Base-by-base conservation (phyloP, 2,888 invertebrate species). In the Cinara cedri region DNA sequence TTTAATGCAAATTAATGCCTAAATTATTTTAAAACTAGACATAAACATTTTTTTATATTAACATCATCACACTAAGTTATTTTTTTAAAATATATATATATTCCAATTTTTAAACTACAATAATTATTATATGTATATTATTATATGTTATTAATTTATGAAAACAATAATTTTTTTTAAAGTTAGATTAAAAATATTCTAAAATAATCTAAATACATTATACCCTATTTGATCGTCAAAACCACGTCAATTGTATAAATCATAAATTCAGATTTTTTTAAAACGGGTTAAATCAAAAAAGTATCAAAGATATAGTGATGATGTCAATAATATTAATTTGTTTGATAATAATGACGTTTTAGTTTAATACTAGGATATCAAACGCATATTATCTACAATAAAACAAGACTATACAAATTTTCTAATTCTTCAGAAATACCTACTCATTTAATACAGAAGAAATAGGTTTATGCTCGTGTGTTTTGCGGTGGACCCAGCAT, bases 401-500 rank as follows among this genome's bases (percentile, higher is more conserved):
- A 57, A 72, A 46, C 44, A 74, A 63, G 26, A 51, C 63, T 74
- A 74, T 74, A 24, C 63, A 42, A 51, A 63, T 63, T 54, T 72
- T 34, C 62, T 72, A 76, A 76, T 57, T 65, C 44, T 54, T 66
- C 57, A 76, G 16, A 78, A 68, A 13, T 60, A 70, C 60, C 68
- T 78, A 70, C 60, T 78, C 34, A 34, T 19, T 60, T 60, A 74
- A 70, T 14, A 49, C 60, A 60, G 46, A 60, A 63, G 57, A 68
- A 78, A 78, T 54, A 63, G 34, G 63, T 78, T 78, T 78, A 78
- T 51, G 78, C 78, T 68, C 78, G 68, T 34, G 78, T 78, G 19
- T 78, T 78, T 60, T 78, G 78, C 6, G 78, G 78, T 70, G 78
- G 78, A 62, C 78, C 78, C 60, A 78, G 34, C 78, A 78, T 78